Percentiles rank a stretch among this genome's conserved stretches.
These are phyloP conservation scores for Halictus quadricinctus DNA, from an alignment of 2,888 invertebrate species.

Conservation along the genomic window DNA sequence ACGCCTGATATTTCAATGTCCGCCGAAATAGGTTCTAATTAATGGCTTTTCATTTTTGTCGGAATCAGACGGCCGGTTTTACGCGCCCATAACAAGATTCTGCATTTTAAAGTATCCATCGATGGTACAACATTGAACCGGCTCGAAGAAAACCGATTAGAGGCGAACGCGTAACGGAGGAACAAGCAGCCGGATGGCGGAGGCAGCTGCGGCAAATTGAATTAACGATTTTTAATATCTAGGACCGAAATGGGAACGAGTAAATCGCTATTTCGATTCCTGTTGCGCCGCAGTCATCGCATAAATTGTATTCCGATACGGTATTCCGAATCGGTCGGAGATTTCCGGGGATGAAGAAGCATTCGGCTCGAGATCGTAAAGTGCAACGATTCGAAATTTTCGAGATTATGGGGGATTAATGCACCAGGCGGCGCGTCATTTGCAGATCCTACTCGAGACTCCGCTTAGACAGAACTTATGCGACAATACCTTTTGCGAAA, in stretches of 20 bases:
- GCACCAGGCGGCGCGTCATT: conserved; percentile 16
- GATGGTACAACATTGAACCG: background rate
- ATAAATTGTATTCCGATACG: conserved; percentile 39
- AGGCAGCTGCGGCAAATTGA: conserved; percentile 46
- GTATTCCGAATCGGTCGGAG: conserved; percentile 20
- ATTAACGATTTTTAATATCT: conserved; percentile 55
- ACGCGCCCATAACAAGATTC: background rate
- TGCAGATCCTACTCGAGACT: background rate
- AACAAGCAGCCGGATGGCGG: conserved; percentile 4
- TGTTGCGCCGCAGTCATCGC: conserved; percentile 10
- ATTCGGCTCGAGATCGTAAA: conserved; percentile 29
- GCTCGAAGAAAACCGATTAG: background rate
- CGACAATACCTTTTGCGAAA: background rate
- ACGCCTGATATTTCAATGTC: background rate
- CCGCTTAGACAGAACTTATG: background rate
- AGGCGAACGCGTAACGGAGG: background rate
- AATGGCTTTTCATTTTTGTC: background rate
- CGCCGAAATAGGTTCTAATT: background rate
- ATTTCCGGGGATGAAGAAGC: conserved; percentile 35
- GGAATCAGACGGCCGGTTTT: background rate
- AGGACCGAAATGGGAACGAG: background rate
- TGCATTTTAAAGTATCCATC: too few relatives aligned
- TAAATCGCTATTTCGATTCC: conserved; percentile 46
- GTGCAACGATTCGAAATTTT: conserved; percentile 30
- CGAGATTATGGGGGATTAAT: conserved; percentile 28